These are phyloP conservation scores for Agrochola lota DNA, from an alignment of 2,888 invertebrate genomes.

Conservation along the genomic window DNA sequence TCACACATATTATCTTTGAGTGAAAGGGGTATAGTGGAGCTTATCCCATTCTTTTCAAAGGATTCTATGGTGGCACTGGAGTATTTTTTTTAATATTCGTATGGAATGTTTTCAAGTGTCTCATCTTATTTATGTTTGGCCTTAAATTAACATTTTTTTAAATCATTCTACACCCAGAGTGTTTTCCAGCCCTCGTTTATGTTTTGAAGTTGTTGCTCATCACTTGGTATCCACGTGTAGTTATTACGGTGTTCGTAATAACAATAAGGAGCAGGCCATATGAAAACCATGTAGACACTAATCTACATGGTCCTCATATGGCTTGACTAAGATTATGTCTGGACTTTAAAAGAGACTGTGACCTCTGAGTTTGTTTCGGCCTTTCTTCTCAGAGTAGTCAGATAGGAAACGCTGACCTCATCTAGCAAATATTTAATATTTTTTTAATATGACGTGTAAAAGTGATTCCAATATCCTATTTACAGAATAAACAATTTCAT, in stretches of 20 bases:
- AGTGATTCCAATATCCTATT: no score
- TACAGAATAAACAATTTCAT: no score
- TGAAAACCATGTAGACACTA: no score
- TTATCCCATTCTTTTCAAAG: background rate
- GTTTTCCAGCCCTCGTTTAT: background rate
- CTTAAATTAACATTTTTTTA: background rate
- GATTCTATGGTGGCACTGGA: background rate
- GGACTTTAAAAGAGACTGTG: no score
- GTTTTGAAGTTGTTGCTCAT: background rate
- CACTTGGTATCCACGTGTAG: background rate
- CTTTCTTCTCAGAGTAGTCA: no score
- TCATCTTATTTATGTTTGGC: background rate
- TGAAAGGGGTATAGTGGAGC: background rate
- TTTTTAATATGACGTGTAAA: no score
- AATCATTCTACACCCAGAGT: background rate
- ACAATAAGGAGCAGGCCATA: background rate
- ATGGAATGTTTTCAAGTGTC: constrained; percentile 9
- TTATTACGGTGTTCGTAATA: background rate
- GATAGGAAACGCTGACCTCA: no score
- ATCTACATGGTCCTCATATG: no score
- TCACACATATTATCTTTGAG: background rate
- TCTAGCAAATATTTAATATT: no score
- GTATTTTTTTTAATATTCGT: background rate
- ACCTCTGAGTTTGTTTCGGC: no score
- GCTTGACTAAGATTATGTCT: no score